Base-by-base conservation (phyloP, 1,140 invertebrate genomes). In the Penaeus chinensis region DNA sequence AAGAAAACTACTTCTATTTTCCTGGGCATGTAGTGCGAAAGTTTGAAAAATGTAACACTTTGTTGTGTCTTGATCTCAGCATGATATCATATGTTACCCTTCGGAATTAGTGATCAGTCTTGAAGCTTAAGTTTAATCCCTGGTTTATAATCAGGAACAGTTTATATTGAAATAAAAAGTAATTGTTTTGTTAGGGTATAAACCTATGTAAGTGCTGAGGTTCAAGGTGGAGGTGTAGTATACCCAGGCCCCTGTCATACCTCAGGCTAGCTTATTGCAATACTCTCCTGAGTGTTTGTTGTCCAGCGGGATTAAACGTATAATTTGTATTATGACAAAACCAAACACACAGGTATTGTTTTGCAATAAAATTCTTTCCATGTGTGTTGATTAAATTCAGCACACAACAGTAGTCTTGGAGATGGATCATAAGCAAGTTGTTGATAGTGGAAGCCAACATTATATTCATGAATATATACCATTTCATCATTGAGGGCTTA, bases 221-320 rank as follows among this genome's bases (percentile, higher is more conserved):
- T 63, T 69, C 61, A 82, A 83, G 74, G 82, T 83, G 81, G 71
- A 83, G 86, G 63, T 83, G 81, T 71, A 77, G 62, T 86, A 74
- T 87, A 87, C 86, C 86, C 86, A 87, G 81, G 86, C 77, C 80
- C 85, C 71, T 82, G 80, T 82, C 71, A 81, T 87, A 87, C 80
- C 80, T 82, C 80, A 63, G 54, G 80, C 69, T 74, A 69, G 62
- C 74, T 76, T 87, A 80, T 86, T 86, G 84, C 81, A 86, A 86
- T 42, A 86, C 84, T 86, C 78, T 86, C 78, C 82, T 71, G 77
- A 86, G 77, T 86, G 54, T 54, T 54, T 54, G 54, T 54, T 54
- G 54, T 54, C 54, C 54, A 54, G 16, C 54, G 10, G 54, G 54
- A 11, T 54, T 54, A 54, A 54, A 54, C 54, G 16, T 54, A 54